Base-by-base conservation (phyloP, 2,888 invertebrate genomes). In the Pecten maximus region DNA sequence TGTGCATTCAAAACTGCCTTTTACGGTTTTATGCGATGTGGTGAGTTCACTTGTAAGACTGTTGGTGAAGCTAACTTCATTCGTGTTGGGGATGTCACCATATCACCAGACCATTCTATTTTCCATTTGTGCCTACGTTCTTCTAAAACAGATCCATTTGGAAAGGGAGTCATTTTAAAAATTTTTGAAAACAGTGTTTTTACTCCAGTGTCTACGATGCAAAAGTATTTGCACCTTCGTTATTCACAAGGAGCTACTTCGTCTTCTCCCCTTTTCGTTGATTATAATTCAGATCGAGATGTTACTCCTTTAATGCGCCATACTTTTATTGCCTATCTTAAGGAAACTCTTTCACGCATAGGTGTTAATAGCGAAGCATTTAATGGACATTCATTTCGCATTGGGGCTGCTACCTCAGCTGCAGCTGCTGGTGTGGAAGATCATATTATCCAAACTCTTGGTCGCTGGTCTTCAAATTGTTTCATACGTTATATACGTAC, bases 11-110 rank as follows among this genome's bases (percentile, higher is more conserved):
- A 44, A 12, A 60, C 44, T 48, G 91, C 91, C 0, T 90, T 90
- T 44, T 91, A 86, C 48, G 87, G 88, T 23, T 91, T 90, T 88
- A 87, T 91, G 35, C 39, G 89, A n/a, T 28, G 91, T 91, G 91
- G 91, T 0, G 90, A 90, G 87, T 90, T 90, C 40, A 91, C 90
- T 12, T 88, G 88, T 40, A 6, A 12, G 6, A 44, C 54, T 54
- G 28, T 16, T 23, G 40, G 23, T 48, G 19, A 28, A n/a, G n/a
- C n/a, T n/a, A 89, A 60, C 16, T 48, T 88, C 23, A 54, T 54
- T 54, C 50, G 50, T 54, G 15, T 54, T 16, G 23, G 50, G 2
- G 50, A 54, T 19, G 19, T 54, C 23, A 54, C 50, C 19, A 19
- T 10, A 16, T 54, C 19, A 2, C 50, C 50, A 19, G 50, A 54